These are phyloP conservation scores for Zygogramma bicolorata DNA, from an alignment of 2,888 invertebrate genomes.

Conservation along the genomic window DNA sequence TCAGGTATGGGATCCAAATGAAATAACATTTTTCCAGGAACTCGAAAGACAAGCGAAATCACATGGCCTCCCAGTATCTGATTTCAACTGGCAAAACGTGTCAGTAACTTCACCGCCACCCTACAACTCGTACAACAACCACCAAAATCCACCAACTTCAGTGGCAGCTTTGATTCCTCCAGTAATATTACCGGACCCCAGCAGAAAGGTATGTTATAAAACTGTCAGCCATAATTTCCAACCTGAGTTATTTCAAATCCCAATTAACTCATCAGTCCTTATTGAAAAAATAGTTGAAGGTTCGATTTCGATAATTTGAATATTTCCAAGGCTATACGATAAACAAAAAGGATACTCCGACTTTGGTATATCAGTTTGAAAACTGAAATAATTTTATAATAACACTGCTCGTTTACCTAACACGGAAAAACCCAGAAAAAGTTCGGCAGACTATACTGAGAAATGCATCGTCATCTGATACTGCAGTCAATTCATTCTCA, in stretches of 20 bases:
- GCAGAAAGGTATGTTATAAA: constrained; percentile 62
- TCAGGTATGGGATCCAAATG: too few relatives aligned
- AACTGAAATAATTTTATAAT: too few relatives aligned
- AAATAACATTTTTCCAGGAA: constrained; percentile 70
- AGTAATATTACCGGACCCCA: constrained; percentile 64
- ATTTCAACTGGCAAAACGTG: constrained; percentile 71
- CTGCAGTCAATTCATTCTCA: too few relatives aligned
- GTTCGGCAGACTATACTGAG: too few relatives aligned
- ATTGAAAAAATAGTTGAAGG: too few relatives aligned
- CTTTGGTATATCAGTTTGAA: too few relatives aligned
- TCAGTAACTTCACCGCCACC: constrained; percentile 62
- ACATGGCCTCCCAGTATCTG: constrained; percentile 78
- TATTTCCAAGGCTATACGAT: neutral
- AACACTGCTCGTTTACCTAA: too few relatives aligned
- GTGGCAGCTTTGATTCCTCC: constrained; percentile 59
- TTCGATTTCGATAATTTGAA: neutral
- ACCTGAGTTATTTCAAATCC: too few relatives aligned
- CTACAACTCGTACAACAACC: constrained; percentile 62
- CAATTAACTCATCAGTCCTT: too few relatives aligned
- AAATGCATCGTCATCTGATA: too few relatives aligned
- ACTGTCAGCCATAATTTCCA: too few relatives aligned
- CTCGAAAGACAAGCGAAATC: constrained; percentile 82
- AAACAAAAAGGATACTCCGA: neutral
- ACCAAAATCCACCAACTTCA: constrained; percentile 48
- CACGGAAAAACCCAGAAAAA: too few relatives aligned